These are phyloP conservation scores for Gonocerus acuteangulatus DNA, from an alignment of 2,888 invertebrate species.

Conservation along the genomic window DNA sequence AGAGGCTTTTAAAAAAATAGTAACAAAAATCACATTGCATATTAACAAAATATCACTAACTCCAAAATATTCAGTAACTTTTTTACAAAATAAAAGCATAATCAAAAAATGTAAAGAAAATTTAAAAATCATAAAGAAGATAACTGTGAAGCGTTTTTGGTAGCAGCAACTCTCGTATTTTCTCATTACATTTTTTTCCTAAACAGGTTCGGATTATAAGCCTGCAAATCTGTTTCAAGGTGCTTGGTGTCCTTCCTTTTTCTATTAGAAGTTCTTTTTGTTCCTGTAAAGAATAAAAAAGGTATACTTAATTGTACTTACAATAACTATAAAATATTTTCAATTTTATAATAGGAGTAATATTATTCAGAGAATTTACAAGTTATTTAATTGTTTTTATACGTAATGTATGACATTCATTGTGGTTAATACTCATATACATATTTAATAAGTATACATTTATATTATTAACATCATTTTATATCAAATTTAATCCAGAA, in stretches of 20 bases:
- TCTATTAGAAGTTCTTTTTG: constrained; percentile 60
- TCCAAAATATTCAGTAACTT: neutral
- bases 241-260: constrained; percentile 58
- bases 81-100: constrained; percentile 1
- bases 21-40: constrained; percentile 5
- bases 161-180: constrained; percentile 54
- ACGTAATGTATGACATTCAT: no score
- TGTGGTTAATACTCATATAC: no score
- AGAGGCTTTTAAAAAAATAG: constrained; percentile 4
- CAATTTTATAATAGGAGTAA: no score
- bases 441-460: no score
- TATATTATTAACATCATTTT: no score
- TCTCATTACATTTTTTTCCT: constrained; percentile 51
- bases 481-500: no score
- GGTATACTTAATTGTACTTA: no score
- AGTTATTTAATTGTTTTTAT: no score
- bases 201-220: constrained; percentile 53
- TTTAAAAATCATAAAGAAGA: constrained; percentile 55
- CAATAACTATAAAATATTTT: no score
- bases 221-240: constrained; percentile 56
- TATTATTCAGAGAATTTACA: no score
- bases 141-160: constrained; percentile 60
- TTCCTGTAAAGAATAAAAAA: constrained; percentile 41
- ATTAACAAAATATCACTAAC: constrained; percentile 2
- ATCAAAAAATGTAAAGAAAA: neutral